Conservation (phyloP, 2,888 invertebrate species). For the Thymelicus sylvestris region DNA sequence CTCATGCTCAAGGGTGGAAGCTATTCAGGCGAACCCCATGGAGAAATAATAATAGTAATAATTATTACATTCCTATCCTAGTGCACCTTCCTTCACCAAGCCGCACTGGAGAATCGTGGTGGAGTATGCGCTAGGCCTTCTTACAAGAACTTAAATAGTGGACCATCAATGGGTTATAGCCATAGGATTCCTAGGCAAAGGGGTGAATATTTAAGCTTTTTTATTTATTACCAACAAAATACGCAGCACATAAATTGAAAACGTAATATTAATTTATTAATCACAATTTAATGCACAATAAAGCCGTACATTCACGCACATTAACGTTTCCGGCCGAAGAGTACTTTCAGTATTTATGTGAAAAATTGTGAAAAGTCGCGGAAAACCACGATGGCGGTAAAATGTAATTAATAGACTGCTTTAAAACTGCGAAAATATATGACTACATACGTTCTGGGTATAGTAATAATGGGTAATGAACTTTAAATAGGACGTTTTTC, state of each 20-base stretch:
- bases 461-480: background rate
- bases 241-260: background rate
- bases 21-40: no score
- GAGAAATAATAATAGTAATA: no score
- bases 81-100: no score
- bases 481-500: background rate
- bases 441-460: background rate
- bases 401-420: constrained; percentile 13
- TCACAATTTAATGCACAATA: constrained; percentile 11
- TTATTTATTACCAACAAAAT: background rate
- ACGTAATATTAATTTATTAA: constrained; percentile 3
- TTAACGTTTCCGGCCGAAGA: constrained; percentile 7
- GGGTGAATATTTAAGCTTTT: no score
- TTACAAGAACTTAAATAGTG: no score
- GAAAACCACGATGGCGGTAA: constrained; percentile 9
- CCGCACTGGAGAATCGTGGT: no score
- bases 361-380: constrained; percentile 12
- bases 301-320: constrained; percentile 16
- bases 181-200: no score
- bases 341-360: constrained; percentile 15
- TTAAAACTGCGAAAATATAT: constrained; percentile 1
- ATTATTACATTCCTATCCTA: no score
- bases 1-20: no score
- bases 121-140: no score
- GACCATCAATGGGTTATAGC: no score